Conservation (phyloP, 2,888 invertebrate species). For the Atethmia centrago region DNA sequence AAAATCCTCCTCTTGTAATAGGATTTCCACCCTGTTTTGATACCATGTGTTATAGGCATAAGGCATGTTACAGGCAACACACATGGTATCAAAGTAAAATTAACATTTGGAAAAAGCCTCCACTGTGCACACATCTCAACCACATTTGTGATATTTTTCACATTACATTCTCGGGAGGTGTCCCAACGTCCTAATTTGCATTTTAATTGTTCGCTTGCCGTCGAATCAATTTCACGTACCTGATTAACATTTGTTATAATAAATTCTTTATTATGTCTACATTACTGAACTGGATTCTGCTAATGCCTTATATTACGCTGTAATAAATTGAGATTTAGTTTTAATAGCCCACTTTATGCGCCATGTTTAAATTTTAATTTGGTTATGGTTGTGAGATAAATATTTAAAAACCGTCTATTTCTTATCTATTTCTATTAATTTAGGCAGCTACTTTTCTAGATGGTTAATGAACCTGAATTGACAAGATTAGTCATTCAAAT, state of each 20-base stretch:
- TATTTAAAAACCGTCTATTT: slow-evolving; percentile 5
- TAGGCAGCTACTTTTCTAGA: neutral
- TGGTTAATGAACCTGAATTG: neutral
- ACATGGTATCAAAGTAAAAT: neutral
- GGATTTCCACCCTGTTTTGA: neutral
- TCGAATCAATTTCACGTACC: slow-evolving; percentile 79
- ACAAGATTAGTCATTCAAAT: neutral
- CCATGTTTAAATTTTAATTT: slow-evolving; percentile 45
- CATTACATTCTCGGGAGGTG: slow-evolving; percentile 65
- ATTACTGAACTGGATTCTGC: slow-evolving; percentile 69
- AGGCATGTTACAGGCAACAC: no score
- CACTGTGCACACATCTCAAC: slow-evolving; percentile 24
- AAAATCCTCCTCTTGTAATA: neutral
- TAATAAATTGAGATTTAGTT: slow-evolving; percentile 60
- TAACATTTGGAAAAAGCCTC: neutral
- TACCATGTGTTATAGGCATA: no score
- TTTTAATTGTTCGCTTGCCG: slow-evolving; percentile 81
- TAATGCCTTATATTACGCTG: slow-evolving; percentile 58
- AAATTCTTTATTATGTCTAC: slow-evolving; percentile 71
- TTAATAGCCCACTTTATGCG: slow-evolving; percentile 43
- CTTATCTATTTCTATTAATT: slow-evolving; percentile 35
- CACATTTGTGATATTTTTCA: slow-evolving; percentile 63
- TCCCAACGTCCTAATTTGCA: slow-evolving; percentile 81
- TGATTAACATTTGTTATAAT: slow-evolving; percentile 64
- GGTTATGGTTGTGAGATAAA: slow-evolving; percentile 11